Evolutionary conservation across 2,888 invertebrate species (phyloP).

Genomic region (Trichogramma dendrolimi): DNA sequence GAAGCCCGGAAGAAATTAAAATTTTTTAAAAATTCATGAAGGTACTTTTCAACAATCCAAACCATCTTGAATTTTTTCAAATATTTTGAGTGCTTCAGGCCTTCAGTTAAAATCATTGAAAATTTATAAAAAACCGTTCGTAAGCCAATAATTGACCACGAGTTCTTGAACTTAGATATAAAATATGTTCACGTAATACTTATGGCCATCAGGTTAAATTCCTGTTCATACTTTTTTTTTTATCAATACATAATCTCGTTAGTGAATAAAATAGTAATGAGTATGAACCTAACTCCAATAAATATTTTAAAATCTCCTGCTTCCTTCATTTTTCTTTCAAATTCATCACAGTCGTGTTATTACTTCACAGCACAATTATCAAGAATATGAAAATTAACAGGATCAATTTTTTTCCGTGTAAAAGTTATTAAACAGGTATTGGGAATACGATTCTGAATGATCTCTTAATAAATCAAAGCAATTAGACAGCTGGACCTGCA

Average conservation of each 20-base stretch:
- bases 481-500: too few relatives aligned
- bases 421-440: slow-evolving; percentile 97
- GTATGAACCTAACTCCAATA: slow-evolving; percentile 69
- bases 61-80: too few relatives aligned
- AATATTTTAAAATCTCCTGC: slow-evolving; percentile 95
- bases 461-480: too few relatives aligned
- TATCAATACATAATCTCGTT: slow-evolving; percentile 1
- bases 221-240: slow-evolving; percentile 55
- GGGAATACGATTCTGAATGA: slow-evolving; percentile 96
- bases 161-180: slow-evolving; percentile 90
- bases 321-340: slow-evolving; percentile 76
- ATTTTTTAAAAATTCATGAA: too few relatives aligned
- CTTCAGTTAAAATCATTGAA: slow-evolving; percentile 12
- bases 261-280: background rate
- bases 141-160: slow-evolving; percentile 93
- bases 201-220: slow-evolving; percentile 99
- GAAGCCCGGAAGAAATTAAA: too few relatives aligned
- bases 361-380: slow-evolving; percentile 90
- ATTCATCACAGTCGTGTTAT: slow-evolving; percentile 78
- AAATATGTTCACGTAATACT: slow-evolving; percentile 98
- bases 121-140: slow-evolving; percentile 91
- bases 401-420: slow-evolving; percentile 97
- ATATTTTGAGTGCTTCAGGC: slow-evolving; percentile 13
- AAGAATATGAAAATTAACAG: slow-evolving; percentile 85
- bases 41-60: too few relatives aligned